phyloP scores from a whole-genome alignment of 2,797 vertebrate species.

The Peromyscus melanophrys region DNA sequence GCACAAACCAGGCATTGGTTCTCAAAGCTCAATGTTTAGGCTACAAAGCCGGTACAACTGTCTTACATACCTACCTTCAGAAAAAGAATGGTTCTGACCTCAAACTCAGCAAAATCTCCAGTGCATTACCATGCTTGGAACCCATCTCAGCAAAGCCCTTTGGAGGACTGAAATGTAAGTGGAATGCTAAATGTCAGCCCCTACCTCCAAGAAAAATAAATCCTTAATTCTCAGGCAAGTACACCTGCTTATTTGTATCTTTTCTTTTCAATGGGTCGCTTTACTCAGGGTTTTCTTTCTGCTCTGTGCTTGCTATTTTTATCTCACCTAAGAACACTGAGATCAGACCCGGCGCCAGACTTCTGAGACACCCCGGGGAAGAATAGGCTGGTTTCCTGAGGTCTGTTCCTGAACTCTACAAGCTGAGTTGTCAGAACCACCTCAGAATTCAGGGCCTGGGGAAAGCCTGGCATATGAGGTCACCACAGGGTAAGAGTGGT shows the following conservation, averaged over 20 bases:
- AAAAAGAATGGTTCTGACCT: constrained; percentile 77
- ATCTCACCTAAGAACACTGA: constrained; percentile 64
- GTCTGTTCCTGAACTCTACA: constrained; percentile 41
- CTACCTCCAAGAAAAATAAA: constrained; percentile 83
- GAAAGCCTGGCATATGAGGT: neutral
- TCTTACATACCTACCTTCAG: constrained; percentile 79
- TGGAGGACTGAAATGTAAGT: constrained; percentile 69
- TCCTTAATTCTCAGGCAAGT: constrained; percentile 70
- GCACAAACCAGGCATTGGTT: constrained; percentile 78
- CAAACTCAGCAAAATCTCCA: constrained; percentile 71
- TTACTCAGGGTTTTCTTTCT: constrained; percentile 72
- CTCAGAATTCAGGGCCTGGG: neutral
- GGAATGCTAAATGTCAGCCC: constrained; percentile 76
- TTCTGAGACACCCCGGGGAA: constrained; percentile 48
- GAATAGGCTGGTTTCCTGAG: neutral
- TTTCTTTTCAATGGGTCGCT: constrained; percentile 76
- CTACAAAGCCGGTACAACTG: constrained; percentile 80
- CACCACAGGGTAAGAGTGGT: neutral
- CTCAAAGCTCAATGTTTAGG: constrained; percentile 86
- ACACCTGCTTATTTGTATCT: constrained; percentile 77
- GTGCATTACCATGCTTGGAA: constrained; percentile 70
- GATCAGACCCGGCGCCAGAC: constrained; percentile 41
- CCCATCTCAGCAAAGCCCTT: constrained; percentile 75
- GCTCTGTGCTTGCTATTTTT: constrained; percentile 66
- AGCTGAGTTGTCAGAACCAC: neutral